Evolutionary conservation across 2,113 vertebrate species (phyloP).

Genomic region (Serinus canaria): DNA sequence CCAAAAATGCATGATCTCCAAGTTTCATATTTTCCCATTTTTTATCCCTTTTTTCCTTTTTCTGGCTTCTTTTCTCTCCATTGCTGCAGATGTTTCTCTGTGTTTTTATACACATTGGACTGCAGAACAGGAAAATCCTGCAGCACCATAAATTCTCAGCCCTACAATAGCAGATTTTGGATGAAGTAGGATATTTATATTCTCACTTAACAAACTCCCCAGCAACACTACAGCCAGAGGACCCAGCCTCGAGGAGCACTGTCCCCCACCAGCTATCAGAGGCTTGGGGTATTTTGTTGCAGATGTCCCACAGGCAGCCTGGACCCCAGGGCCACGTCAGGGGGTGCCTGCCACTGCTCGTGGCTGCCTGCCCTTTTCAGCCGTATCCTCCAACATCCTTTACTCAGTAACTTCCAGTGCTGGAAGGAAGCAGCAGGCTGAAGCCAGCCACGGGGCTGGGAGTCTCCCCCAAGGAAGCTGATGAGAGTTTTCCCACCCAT

Average conservation of each 20-base stretch:
- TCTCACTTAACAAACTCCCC: neutral
- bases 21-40: neutral
- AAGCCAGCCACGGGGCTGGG: neutral
- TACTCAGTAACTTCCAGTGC: neutral
- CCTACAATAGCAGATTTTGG: neutral
- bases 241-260: neutral
- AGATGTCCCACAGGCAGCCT: neutral
- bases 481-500: accelerated
- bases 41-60: neutral
- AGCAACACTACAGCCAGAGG: accelerated
- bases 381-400: neutral
- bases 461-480: neutral
- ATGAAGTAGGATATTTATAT: neutral
- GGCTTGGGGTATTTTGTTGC: accelerated
- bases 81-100: neutral
- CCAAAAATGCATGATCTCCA: accelerated
- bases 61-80: neutral
- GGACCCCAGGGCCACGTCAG: accelerated
- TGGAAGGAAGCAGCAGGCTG: neutral
- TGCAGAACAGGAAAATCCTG: neutral
- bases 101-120: accelerated
- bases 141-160: neutral
- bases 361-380: neutral
- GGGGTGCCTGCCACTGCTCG: neutral
- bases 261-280: neutral